phyloP scores from a whole-genome alignment of 2,113 vertebrate species.

The Protobothrops flavoviridis region DNA sequence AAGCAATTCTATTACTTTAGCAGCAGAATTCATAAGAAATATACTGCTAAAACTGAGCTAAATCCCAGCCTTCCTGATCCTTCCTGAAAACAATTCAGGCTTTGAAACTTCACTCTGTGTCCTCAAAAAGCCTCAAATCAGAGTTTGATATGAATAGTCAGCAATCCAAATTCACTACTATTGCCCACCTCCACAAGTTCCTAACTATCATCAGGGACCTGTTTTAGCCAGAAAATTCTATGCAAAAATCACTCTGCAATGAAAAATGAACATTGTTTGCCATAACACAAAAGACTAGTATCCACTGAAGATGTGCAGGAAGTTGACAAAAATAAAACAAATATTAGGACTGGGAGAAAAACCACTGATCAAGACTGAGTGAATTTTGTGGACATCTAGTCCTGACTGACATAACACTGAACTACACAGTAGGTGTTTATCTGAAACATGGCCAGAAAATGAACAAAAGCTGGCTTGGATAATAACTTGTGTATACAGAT shows the following conservation, averaged over 20 bases:
- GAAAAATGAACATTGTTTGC: not conserved
- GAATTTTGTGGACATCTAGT: not conserved
- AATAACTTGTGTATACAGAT: not conserved
- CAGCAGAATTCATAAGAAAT: not conserved
- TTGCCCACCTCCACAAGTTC: not conserved
- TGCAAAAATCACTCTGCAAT: not conserved
- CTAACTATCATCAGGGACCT: not conserved
- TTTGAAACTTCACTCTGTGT: not conserved
- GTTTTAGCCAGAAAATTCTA: not conserved
- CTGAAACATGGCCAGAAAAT: not conserved
- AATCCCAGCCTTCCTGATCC: not conserved
- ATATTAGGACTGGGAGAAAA: not conserved
- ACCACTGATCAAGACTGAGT: not conserved
- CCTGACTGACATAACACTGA: not conserved
- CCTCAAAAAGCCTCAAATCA: not conserved
- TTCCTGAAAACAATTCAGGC: not conserved
- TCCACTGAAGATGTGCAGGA: not conserved
- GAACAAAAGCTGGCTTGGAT: not conserved
- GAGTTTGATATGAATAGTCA: not conserved
- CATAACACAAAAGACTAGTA: not conserved
- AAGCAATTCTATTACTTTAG: not conserved
- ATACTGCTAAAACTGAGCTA: not conserved
- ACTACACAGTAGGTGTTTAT: not conserved
- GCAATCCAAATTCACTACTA: not conserved
- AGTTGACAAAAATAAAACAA: not conserved